These are phyloP conservation scores for Plebejus melissa DNA, from an alignment of 2,888 invertebrate species.

Conservation along the genomic window DNA sequence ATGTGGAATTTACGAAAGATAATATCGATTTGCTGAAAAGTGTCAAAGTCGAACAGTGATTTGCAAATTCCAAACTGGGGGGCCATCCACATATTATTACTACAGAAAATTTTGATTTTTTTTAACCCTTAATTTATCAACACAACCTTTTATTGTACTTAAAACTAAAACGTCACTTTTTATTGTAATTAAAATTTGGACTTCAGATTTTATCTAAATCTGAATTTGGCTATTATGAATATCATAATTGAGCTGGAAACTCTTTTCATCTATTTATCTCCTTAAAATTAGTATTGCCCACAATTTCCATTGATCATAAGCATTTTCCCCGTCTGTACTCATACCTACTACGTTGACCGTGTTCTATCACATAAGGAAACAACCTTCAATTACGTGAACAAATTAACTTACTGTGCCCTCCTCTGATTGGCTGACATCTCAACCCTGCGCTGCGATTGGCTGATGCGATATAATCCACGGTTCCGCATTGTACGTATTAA, in stretches of 20 bases:
- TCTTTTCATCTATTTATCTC: background rate
- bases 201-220: too few species aligned
- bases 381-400: conserved; percentile 9
- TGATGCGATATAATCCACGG: background rate
- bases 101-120: too few species aligned
- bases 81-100: too few species aligned
- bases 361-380: conserved; percentile 5
- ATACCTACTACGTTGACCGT: background rate
- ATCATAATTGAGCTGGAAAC: background rate
- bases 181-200: too few species aligned
- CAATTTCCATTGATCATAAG: background rate
- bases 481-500: conserved; percentile 20
- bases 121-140: too few species aligned
- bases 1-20: conserved; percentile 21
- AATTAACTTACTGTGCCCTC: background rate
- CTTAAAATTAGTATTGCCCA: background rate
- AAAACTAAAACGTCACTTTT: too few species aligned
- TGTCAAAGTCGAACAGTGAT: conserved; percentile 7
- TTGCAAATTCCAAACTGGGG: background rate
- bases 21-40: conserved; percentile 3
- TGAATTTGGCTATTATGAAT: too few species aligned
- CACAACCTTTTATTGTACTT: too few species aligned
- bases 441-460: conserved; percentile 7
- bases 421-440: conserved; percentile 6
- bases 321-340: background rate